A percentile compares a stretch with the other conserved stretches of the same genome.
Evolutionary conservation across 1,140 invertebrate species (phyloP).

Genomic region (Caenorhabditis tropicalis): DNA sequence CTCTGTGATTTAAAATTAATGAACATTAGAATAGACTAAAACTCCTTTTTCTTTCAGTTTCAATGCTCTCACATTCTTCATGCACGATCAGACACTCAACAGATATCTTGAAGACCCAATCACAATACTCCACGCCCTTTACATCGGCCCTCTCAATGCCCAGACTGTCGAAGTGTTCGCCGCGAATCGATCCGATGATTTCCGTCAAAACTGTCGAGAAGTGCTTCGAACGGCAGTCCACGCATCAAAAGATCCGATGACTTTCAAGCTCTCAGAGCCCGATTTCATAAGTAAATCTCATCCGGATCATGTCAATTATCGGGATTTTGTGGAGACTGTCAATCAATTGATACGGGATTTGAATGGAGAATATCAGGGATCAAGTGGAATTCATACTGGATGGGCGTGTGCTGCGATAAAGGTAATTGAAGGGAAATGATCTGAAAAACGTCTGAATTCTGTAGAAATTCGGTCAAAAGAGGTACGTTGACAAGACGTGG

Average conservation of each 20-base stretch:
- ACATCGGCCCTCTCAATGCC: conserved; percentile 26
- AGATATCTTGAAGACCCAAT: neutral
- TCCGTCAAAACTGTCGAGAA: conserved; percentile 36
- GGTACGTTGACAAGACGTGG: conserved; percentile 46
- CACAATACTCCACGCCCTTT: conserved; percentile 30
- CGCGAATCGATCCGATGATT: neutral
- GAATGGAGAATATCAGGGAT: conserved; percentile 17
- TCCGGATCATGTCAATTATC: neutral
- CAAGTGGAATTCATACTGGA: neutral
- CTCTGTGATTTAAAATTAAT: too few species aligned
- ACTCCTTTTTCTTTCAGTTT: conserved; percentile 9
- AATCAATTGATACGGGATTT: conserved; percentile 1
- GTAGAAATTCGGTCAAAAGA: conserved; percentile 43
- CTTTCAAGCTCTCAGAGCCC: neutral
- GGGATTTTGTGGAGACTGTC: neutral
- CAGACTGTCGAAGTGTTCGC: conserved; percentile 44
- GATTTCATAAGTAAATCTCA: neutral
- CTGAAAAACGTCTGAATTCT: too few species aligned
- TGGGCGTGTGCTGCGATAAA: conserved; percentile 48
- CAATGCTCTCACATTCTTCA: neutral
- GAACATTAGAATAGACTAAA: neutral
- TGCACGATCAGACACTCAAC: neutral
- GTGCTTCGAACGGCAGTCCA: neutral
- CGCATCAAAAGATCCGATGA: conserved; percentile 18
- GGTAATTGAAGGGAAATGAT: neutral